Conservation (phyloP, 2,888 invertebrate species). For the Mayetiola destructor region DNA sequence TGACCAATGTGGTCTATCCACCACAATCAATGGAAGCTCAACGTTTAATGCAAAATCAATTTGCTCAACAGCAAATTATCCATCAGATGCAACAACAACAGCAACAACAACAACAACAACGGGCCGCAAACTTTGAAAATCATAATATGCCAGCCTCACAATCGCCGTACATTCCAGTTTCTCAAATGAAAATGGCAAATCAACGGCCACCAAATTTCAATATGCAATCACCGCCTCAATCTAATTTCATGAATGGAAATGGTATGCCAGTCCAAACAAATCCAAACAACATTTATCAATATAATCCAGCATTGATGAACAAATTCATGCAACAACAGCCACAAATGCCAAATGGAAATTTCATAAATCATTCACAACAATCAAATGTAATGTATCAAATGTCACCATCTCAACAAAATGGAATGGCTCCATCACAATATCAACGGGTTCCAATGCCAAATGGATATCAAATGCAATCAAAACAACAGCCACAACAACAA, state of each 20-base stretch:
- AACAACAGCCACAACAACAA: constrained; percentile 20
- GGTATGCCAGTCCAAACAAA: neutral
- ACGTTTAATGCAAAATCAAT: constrained; percentile 1
- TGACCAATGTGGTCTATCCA: neutral
- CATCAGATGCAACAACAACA: constrained; percentile 2
- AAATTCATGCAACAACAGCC: constrained; percentile 21
- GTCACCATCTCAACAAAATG: constrained; percentile 36
- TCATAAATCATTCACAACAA: constrained; percentile 17
- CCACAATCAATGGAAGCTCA: neutral
- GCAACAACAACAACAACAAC: neutral
- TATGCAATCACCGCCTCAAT: neutral
- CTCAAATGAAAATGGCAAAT: constrained; percentile 5
- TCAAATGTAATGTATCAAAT: constrained; percentile 10
- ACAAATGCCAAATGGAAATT: constrained; percentile 16
- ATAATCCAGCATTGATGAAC: constrained; percentile 24
- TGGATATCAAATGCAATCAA: constrained; percentile 28
- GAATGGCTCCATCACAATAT: constrained; percentile 36
- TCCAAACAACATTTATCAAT: neutral
- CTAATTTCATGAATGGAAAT: constrained; percentile 1
- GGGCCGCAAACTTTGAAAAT: neutral
- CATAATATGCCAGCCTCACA: neutral
- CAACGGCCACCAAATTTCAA: neutral
- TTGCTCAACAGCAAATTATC: neutral
- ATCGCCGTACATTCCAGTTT: constrained; percentile 6
- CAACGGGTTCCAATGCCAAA: constrained; percentile 48